A percentile compares a stretch with the other conserved stretches of the same genome.
Evolutionary conservation across 2,888 invertebrate genomes (phyloP).

Genomic region (Lordiphosa andalusiaca): DNA sequence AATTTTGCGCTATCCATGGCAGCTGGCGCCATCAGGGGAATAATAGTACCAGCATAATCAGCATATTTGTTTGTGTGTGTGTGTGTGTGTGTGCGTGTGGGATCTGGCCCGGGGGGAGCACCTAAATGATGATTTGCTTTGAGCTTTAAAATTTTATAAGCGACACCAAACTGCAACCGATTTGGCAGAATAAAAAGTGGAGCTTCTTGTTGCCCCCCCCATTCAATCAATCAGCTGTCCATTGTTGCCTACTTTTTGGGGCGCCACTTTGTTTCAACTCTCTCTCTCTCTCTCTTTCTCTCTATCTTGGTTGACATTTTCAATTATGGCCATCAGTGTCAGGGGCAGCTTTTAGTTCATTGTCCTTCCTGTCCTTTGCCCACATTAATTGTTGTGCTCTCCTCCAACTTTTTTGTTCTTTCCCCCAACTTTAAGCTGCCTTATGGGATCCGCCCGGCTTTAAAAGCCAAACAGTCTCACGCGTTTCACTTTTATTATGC

Average conservation of each 20-base stretch:
- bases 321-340: constrained; percentile 10
- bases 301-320: constrained; percentile 1
- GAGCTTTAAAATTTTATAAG: constrained; percentile 35
- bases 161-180: constrained; percentile 2
- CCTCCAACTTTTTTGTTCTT: not conserved
- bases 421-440: constrained; percentile 6
- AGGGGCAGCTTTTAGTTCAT: constrained; percentile 5
- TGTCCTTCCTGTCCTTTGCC: not conserved
- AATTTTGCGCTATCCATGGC: constrained; percentile 22
- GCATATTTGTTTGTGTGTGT: constrained; percentile 28
- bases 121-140: constrained; percentile 44
- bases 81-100: constrained; percentile 15
- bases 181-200: no score
- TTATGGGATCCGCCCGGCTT: not conserved
- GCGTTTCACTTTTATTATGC: constrained; percentile 72
- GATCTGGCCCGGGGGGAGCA: constrained; percentile 36
- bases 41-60: constrained; percentile 31
- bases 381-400: constrained; percentile 1
- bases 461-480: constrained; percentile 18
- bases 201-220: no score
- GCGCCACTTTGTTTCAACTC: not conserved
- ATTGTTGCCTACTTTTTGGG: no score
- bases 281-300: not conserved
- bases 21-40: constrained; percentile 29
- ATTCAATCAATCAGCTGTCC: no score